Base-by-base conservation (phyloP, 92 coral and sea anemone species). In the Scolanthus callimorphus region DNA sequence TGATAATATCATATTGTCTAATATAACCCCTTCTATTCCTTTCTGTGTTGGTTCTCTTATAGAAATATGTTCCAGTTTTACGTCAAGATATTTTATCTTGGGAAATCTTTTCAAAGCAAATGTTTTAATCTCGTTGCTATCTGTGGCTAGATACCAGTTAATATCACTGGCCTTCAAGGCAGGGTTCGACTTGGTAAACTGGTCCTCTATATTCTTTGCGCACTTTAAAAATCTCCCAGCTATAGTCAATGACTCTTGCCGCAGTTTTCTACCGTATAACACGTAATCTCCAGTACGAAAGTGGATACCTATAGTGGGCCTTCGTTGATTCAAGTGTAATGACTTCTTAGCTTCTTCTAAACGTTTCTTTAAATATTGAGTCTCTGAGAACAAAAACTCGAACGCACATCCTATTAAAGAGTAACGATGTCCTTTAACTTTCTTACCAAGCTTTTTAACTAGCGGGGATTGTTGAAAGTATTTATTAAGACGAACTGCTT, bases 101-200 rank as follows among this genome's bases (percentile, higher is more conserved):
- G 83, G 79, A 44, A 66, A 85, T 25, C 44, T 63, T 11, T 52
- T 51, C 20, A 68, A 31, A 8, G 82, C 86, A 34, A 41, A 52
- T 19, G 60, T 34, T 27, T 85, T 85, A 19, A 74, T 65, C 9
- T 63, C 78, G 9, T 29, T 25, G 27, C 57, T 76, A 39, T 85
- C 91, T 29, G 91, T 73, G 23, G 91, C 91, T 17, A 85, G 66
- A 55, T 73, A 85, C 91, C 91, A 85, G 15, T 63, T 73, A 3
- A 79, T 57, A 31, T 67, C 65, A 15, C 57, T 21, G 2, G 57
- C 53, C 29, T 73, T 66, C 2, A 71, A 25, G 12, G 67, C 62
- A 10, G 62, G 68, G 34, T 34, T 48, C 3, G 60, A 26, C 56
- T 51, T 46, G 0, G 37, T 2, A 22, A 85, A 46, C 20, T 48